phyloP scores from a whole-genome alignment of 2,113 vertebrate species.

The Heptranchias perlo region DNA sequence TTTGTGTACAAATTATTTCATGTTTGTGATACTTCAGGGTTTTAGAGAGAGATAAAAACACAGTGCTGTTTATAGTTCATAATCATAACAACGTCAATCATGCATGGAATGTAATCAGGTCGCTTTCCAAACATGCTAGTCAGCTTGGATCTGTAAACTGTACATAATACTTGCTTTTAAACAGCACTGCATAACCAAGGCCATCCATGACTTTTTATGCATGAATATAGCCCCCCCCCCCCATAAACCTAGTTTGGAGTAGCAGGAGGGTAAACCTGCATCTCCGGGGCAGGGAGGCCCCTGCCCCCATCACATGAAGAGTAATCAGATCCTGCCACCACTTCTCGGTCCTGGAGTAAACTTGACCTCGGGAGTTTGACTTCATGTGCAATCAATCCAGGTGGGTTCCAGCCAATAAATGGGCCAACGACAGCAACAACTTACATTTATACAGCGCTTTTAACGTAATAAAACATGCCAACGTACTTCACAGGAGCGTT shows the following conservation, averaged over 20 bases:
- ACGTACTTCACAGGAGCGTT: neutral
- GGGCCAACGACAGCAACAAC: neutral
- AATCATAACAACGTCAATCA: constrained; percentile 11
- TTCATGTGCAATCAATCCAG: neutral
- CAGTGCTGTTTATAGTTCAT: neutral
- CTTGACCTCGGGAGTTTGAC: neutral
- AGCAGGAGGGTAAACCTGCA: neutral
- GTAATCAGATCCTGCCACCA: neutral
- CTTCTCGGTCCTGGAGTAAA: neutral
- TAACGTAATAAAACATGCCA: neutral
- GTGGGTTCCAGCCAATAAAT: neutral
- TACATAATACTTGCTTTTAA: neutral
- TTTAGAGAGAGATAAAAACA: neutral
- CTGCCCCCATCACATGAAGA: too few relatives aligned
- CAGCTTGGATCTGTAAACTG: neutral
- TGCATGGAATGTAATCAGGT: neutral
- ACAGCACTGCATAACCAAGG: neutral
- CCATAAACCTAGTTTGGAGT: neutral
- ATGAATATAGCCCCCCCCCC: neutral
- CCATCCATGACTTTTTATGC: neutral
- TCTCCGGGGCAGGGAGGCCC: neutral
- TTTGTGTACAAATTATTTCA: constrained; percentile 1
- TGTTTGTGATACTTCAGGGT: neutral
- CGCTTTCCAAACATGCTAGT: neutral
- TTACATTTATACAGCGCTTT: neutral